Evolutionary conservation across 2,888 invertebrate species (phyloP).

Genomic region (Philereme vetulata): DNA sequence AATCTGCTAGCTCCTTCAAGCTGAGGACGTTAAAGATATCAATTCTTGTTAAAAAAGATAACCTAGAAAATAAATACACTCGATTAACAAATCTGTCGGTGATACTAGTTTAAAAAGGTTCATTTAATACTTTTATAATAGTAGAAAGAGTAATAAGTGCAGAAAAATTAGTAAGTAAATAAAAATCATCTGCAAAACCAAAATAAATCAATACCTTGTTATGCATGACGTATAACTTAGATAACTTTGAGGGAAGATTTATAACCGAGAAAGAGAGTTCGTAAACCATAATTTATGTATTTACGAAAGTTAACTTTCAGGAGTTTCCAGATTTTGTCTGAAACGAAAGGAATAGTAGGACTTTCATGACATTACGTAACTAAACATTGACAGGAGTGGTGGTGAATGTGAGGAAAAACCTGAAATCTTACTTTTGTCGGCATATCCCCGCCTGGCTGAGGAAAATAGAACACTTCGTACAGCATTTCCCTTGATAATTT

Average conservation of each 20-base stretch:
- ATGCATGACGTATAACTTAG: slow-evolving; percentile 13
- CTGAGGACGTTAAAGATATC: slow-evolving; percentile 13
- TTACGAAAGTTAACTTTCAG: slow-evolving; percentile 10
- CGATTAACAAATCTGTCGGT: background rate
- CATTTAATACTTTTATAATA: background rate
- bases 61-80: slow-evolving; percentile 34
- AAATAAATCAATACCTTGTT: slow-evolving; percentile 21
- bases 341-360: slow-evolving; percentile 29
- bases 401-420: slow-evolving; percentile 42
- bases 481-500: slow-evolving; percentile 86
- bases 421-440: slow-evolving; percentile 85
- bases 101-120: too few relatives aligned
- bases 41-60: slow-evolving; percentile 50
- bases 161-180: slow-evolving; percentile 4
- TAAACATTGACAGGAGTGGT: slow-evolving; percentile 65
- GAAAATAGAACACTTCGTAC: slow-evolving; percentile 86
- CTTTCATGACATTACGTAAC: slow-evolving; percentile 81
- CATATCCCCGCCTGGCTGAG: slow-evolving; percentile 84
- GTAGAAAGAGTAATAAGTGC: background rate
- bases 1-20: slow-evolving; percentile 7
- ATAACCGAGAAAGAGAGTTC: background rate
- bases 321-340: slow-evolving; percentile 7
- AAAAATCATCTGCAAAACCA: slow-evolving; percentile 17
- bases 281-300: slow-evolving; percentile 6
- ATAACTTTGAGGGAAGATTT: slow-evolving; percentile 9